Percentiles rank a stretch among this genome's conserved stretches.
These are phyloP conservation scores for Operophtera brumata DNA, from an alignment of 2,888 invertebrate species.

Conservation along the genomic window DNA sequence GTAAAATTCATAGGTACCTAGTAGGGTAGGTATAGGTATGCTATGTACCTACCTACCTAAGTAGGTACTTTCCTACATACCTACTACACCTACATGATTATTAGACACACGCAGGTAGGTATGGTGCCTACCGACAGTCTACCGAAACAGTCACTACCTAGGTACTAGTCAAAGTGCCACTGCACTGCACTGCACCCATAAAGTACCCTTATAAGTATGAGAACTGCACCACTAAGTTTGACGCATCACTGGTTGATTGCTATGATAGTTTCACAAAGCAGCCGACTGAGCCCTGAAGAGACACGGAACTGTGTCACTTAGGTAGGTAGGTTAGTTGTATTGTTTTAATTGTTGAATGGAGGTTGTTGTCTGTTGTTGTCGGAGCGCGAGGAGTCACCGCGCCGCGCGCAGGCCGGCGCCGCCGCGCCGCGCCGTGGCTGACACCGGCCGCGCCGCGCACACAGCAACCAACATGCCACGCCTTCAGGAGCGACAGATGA, in stretches of 20 bases:
- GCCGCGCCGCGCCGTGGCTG: conserved; percentile 13
- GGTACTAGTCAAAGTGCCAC: too few species aligned
- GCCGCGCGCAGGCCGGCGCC: conserved; percentile 10
- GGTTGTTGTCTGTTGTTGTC: conserved; percentile 8
- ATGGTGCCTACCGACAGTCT: too few species aligned
- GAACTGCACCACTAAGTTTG: neutral
- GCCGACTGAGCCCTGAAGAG: neutral
- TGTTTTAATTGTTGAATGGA: conserved; percentile 10
- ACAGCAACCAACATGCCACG: neutral
- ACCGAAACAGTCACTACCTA: too few species aligned
- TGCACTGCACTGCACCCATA: neutral
- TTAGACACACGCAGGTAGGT: too few species aligned
- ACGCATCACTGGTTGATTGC: neutral
- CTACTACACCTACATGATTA: too few species aligned
- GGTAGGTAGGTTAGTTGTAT: neutral
- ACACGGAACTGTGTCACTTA: neutral
- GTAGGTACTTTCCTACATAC: neutral
- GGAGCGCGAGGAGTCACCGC: conserved; percentile 1
- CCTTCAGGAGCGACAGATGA: neutral
- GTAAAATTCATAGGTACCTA: too few species aligned
- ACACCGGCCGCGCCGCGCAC: conserved; percentile 29
- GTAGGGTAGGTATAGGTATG: too few species aligned
- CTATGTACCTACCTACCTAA: neutral
- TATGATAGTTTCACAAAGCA: neutral
- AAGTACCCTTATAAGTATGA: too few species aligned